Conservation (phyloP, 2,797 vertebrate species). For the Halcyon leucocephala region DNA sequence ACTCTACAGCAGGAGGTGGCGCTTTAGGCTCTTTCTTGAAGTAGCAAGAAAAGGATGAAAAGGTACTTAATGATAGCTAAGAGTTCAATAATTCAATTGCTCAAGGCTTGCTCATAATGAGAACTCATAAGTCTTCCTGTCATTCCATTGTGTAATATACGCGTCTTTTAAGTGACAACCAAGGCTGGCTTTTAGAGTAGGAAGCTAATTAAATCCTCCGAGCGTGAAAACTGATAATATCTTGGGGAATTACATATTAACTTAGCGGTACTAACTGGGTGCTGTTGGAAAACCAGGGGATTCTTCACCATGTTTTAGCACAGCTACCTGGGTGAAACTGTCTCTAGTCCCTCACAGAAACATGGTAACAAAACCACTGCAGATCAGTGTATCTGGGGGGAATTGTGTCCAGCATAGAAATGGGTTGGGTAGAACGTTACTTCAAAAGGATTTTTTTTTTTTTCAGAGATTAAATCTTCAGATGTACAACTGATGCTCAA, state of each 20-base stretch:
- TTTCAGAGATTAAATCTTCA: not conserved
- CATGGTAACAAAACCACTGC: not conserved
- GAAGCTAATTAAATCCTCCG: slow-evolving; percentile 49
- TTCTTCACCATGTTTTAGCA: not conserved
- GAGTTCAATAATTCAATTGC: slow-evolving; percentile 33
- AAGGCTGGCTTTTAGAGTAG: slow-evolving; percentile 47
- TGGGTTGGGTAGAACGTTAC: not conserved
- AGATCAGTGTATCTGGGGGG: not conserved
- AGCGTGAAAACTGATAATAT: not conserved
- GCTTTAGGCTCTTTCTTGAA: not conserved
- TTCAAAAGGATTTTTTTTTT: not conserved
- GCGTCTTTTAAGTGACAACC: slow-evolving; percentile 41
- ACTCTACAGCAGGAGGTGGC: slow-evolving; percentile 46
- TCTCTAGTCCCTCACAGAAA: not conserved
- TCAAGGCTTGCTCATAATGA: slow-evolving; percentile 2
- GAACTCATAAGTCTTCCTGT: slow-evolving; percentile 37
- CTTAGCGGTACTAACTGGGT: not conserved
- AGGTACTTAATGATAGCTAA: not conserved
- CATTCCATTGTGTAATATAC: slow-evolving; percentile 29
- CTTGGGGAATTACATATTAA: not conserved
- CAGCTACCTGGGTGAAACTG: not conserved
- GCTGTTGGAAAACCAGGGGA: not conserved
- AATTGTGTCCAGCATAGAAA: not conserved
- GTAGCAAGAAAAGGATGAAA: not conserved
- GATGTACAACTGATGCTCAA: not conserved